These are phyloP conservation scores for Tromatobia lineatoria DNA, from an alignment of 2,888 invertebrate species.

Conservation along the genomic window DNA sequence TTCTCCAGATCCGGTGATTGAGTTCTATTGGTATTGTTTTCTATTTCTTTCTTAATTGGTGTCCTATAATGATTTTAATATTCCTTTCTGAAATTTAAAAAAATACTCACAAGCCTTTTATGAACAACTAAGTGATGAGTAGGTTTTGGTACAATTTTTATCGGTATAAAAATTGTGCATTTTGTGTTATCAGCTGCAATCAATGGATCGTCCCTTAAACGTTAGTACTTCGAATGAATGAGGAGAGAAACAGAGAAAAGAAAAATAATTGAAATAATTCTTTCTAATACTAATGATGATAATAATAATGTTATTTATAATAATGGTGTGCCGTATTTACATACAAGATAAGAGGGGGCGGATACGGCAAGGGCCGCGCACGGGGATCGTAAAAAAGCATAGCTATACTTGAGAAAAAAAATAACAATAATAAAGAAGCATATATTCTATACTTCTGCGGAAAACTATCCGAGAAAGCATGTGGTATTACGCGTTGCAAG, in stretches of 20 bases:
- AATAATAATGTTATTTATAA: conserved; percentile 49
- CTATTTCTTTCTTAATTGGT: not conserved
- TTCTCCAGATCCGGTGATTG: too few relatives aligned
- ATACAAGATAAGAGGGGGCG: conserved; percentile 61
- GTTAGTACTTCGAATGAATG: conserved; percentile 37
- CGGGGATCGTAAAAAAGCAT: conserved; percentile 46
- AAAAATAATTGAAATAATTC: conserved; percentile 26
- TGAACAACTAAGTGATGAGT: not conserved
- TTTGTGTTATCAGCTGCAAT: not conserved
- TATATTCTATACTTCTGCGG: conserved; percentile 36
- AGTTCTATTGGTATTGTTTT: not conserved
- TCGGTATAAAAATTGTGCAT: not conserved
- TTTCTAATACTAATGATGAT: conserved; percentile 41
- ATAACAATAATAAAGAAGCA: conserved; percentile 14
- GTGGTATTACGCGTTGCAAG: conserved; percentile 45
- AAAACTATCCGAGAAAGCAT: conserved; percentile 45
- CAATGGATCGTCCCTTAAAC: conserved; percentile 15
- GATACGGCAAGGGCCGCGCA: conserved; percentile 41
- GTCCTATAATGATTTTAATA: not conserved
- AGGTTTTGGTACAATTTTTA: not conserved
- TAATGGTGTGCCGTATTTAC: conserved; percentile 66
- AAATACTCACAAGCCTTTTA: not conserved
- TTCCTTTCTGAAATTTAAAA: not conserved
- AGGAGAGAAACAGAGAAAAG: conserved; percentile 28
- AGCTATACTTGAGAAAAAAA: conserved; percentile 25